Conservation (phyloP, 2,888 invertebrate species). For the Iphiclides podalirius region DNA sequence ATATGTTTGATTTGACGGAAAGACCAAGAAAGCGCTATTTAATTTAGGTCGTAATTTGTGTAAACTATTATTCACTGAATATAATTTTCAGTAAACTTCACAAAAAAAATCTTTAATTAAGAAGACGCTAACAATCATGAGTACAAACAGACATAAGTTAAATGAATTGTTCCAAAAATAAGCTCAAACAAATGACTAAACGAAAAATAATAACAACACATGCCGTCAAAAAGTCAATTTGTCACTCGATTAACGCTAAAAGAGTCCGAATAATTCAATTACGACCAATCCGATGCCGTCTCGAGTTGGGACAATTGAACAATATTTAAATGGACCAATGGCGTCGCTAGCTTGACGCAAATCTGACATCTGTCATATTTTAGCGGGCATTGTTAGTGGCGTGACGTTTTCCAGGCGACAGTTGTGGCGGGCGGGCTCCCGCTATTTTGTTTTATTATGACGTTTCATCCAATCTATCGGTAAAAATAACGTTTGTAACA, state of each 20-base stretch:
- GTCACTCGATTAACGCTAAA: conserved; percentile 59
- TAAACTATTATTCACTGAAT: too few species aligned
- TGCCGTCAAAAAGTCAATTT: conserved; percentile 50
- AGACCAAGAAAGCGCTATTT: too few species aligned
- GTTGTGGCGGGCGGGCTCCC: conserved; percentile 57
- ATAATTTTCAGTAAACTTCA: too few species aligned
- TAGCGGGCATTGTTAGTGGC: conserved; percentile 51
- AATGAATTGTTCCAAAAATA: too few species aligned
- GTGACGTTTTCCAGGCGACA: conserved; percentile 62
- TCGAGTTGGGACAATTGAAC: conserved; percentile 40
- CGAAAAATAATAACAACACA: conserved; percentile 44
- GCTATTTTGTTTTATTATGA: conserved; percentile 47
- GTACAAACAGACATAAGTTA: too few species aligned
- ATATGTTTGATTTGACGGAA: too few species aligned
- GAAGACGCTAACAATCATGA: too few species aligned
- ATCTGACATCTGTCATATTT: conserved; percentile 74
- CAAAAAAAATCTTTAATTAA: too few species aligned
- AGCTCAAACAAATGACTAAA: conserved; percentile 17
- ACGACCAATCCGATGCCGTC: conserved; percentile 50
- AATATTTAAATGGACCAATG: conserved; percentile 48
- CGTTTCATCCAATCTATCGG: conserved; percentile 53
- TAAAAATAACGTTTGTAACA: conserved; percentile 33
- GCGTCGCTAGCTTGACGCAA: conserved; percentile 41
- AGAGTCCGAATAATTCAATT: conserved; percentile 58
- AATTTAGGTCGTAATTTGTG: too few species aligned